Evolutionary conservation across 1,140 invertebrate species (phyloP).

Genomic region (Sitodiplosis mosellana): DNA sequence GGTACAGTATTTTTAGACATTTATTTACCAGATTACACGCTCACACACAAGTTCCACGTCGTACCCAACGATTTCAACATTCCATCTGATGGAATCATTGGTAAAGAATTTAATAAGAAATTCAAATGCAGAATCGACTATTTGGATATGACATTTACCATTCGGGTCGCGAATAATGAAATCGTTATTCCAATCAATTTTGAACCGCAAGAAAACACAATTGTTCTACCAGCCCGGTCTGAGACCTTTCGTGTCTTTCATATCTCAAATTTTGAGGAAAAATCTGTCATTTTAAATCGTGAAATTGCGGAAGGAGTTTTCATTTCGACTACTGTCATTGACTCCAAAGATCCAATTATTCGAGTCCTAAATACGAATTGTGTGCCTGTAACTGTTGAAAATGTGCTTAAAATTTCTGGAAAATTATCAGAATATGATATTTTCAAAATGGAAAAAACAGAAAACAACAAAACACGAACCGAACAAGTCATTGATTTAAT

Average conservation of each 20-base stretch:
- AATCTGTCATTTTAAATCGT: background rate
- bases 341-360: background rate
- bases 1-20: background rate
- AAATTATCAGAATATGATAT: background rate
- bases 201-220: background rate
- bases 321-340: background rate
- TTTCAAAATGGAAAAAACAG: background rate
- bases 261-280: background rate
- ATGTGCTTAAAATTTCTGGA: too few relatives aligned
- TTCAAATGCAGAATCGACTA: background rate
- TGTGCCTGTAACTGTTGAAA: background rate
- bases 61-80: background rate
- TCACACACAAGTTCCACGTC: background rate
- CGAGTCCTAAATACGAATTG: background rate
- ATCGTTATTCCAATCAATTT: background rate
- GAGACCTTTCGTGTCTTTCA: background rate
- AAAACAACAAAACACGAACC: background rate
- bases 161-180: background rate
- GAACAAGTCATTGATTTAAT: too few relatives aligned
- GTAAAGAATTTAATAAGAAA: background rate
- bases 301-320: conserved; percentile 1
- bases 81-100: background rate
- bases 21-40: background rate
- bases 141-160: background rate
- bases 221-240: background rate